Evolutionary conservation across 2,113 vertebrate species (phyloP), one percentile per base, ranked within the genome.

Genomic region (Cephalopholis sonnerati): DNA sequence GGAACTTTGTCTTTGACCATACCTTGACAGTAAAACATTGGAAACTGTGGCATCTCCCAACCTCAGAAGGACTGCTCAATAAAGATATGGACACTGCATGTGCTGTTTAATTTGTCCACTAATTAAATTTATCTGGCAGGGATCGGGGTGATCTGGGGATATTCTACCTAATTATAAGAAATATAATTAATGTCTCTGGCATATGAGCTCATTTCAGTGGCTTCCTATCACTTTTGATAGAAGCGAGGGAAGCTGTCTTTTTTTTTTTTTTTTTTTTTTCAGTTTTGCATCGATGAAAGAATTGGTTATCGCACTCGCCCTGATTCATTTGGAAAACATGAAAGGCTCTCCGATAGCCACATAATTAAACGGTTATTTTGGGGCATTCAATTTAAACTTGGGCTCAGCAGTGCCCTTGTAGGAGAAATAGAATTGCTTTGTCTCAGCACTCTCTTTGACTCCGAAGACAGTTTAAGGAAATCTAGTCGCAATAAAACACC

Each of bases 281-380:
- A 58, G 62, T 67, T 81, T 76, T 74, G 64, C 83, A 89, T 91
- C 71, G 55, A 83, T 89, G 87, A 82, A 87, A 90, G 84, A 87
- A 85, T 77, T 27, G 29, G 86, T 92, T 94, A 94, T 94, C 91
- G 25, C 63, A 39, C 72, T 82, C 57, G 15, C 65, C 54, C 50
- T 74, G 79, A 89, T 91, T 89, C 89, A 87, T 91, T 93, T 85
- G 76, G 79, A 80, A 91, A 93, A 94, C 90, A 93, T 92, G 87
- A 94, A 94, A 94, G 89, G 81, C 82, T 86, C 86, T 81, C 69
- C 41, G 90, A 94, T 93, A 92, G 89, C 81, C 81, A 55, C 87
- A 69, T 92, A 96, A 95, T 95, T 92, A 94, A 92, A 90, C 83
- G 18, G 87, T 89, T 95, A 92, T 94, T 95, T 93, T 82, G 85